Evolutionary conservation across 2,797 vertebrate species (phyloP).

Genomic region (Chloroceryle inda): DNA sequence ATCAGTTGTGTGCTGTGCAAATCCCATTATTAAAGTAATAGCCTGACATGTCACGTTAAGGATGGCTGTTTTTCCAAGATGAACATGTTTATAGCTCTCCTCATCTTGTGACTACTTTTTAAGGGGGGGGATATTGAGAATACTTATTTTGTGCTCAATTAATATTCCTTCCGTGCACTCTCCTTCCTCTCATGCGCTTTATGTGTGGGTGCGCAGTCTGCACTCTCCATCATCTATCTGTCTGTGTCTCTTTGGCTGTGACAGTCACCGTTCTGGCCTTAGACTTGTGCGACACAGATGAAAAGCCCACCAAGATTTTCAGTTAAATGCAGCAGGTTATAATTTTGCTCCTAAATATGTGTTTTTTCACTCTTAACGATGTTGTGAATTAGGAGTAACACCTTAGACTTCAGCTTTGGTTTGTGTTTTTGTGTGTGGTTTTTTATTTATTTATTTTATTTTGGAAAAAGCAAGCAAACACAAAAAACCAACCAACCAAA

Average conservation of each 20-base stretch:
- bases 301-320: conserved; percentile 40
- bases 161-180: conserved; percentile 64
- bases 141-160: conserved; percentile 68
- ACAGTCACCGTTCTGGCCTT: conserved; percentile 60
- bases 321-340: background rate
- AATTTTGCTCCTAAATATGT: background rate
- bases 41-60: conserved; percentile 55
- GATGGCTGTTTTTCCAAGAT: conserved; percentile 40
- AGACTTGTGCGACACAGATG: background rate
- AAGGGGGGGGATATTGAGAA: conserved; percentile 47
- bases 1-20: conserved; percentile 19
- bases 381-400: background rate
- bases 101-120: conserved; percentile 52
- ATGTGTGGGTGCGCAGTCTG: conserved; percentile 70
- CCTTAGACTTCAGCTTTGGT: background rate
- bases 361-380: background rate
- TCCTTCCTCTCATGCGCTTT: conserved; percentile 65
- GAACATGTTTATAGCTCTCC: conserved; percentile 49
- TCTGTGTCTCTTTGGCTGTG: conserved; percentile 65
- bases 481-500: too few relatives aligned
- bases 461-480: background rate
- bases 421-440: background rate
- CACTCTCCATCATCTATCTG: conserved; percentile 77
- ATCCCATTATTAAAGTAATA: conserved; percentile 63
- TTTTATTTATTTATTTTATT: background rate